phyloP scores from a whole-genome alignment of 92 coral and sea anemone species.

The Epizoanthus ramosus region DNA sequence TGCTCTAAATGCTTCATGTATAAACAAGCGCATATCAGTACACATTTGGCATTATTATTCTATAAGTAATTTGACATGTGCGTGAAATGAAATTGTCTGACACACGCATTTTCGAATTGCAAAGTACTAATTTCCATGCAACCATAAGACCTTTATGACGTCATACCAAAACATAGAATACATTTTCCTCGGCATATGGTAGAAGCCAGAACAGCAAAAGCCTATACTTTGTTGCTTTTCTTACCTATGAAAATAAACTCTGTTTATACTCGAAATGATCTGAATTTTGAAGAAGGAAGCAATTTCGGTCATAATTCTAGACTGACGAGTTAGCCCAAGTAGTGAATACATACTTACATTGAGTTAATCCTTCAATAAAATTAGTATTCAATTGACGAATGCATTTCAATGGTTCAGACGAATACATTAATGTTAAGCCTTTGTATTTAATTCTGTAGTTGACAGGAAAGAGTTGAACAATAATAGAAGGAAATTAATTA shows the following conservation, averaged over 20 bases:
- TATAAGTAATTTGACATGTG: neutral
- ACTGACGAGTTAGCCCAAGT: neutral
- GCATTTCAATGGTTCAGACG: neutral
- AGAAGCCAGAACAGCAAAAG: neutral
- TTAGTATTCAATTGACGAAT: neutral
- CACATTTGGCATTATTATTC: neutral
- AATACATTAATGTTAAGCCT: neutral
- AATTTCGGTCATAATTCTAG: neutral
- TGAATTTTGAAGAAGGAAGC: neutral
- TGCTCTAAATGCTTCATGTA: slow-evolving; percentile 7
- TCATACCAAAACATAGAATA: neutral
- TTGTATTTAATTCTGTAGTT: neutral
- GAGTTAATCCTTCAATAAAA: slow-evolving; percentile 17
- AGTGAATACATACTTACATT: neutral
- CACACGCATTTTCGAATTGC: slow-evolving; percentile 10
- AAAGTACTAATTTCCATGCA: slow-evolving; percentile 17
- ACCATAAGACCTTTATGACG: slow-evolving; percentile 4
- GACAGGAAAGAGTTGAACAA: too few relatives aligned
- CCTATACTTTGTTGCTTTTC: too few relatives aligned
- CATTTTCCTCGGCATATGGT: neutral
- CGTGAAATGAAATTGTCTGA: neutral
- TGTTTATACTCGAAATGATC: neutral
- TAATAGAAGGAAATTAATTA: too few relatives aligned
- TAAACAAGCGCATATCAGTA: neutral
- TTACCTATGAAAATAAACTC: neutral